Evolutionary conservation across 2,113 vertebrate genomes (phyloP), one percentile per base, ranked within the genome.

Genomic region (Polypterus bichir): DNA sequence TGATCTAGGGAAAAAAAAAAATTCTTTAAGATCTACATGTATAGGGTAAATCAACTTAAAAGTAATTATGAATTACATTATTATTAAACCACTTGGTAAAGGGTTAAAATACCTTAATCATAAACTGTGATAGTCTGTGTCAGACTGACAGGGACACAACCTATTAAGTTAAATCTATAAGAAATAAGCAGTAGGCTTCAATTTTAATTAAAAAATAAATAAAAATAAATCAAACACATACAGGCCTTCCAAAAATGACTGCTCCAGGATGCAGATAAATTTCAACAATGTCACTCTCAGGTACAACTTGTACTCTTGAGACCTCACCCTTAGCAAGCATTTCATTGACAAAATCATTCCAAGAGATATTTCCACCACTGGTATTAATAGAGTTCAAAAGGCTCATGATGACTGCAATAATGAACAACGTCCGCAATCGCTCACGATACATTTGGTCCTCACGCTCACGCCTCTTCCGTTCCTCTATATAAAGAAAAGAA

Each of bases 291-390:
- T 98, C 94, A 0, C 86, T 91, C 77, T 97, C 96, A 0, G 95
- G 95, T 4, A 91, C 87, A 62, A 97, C 93, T 66, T 91, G 91
- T 1, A 98, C 89, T 0, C 89, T 87, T 27, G 92, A 89, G 63
- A 99, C 94, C 77, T 99, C 96, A 3, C 96, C 96, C 71, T 98
- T 99, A 0, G 93, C 87, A 79, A 99, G 73, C 93, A 99, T 97
- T 82, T 99, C 96, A 0, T 89, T 85, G 57, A 97, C 88, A 72
- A 99, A 99, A 74, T 98, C 93, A 2, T 83, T 94, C 96, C 96
- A 99, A 54, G 95, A 97, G 65, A 99, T 92, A 81, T 65, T 94
- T 44, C 86, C 85, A 0, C 83, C 89, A 0, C 86, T 88, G 71
- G 73, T 68, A 69, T 81, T 64, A 8, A 85, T 71, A 5, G 72